These are phyloP conservation scores for Neodontobutis hainanensis DNA, from an alignment of 2,113 vertebrate species.

Conservation along the genomic window DNA sequence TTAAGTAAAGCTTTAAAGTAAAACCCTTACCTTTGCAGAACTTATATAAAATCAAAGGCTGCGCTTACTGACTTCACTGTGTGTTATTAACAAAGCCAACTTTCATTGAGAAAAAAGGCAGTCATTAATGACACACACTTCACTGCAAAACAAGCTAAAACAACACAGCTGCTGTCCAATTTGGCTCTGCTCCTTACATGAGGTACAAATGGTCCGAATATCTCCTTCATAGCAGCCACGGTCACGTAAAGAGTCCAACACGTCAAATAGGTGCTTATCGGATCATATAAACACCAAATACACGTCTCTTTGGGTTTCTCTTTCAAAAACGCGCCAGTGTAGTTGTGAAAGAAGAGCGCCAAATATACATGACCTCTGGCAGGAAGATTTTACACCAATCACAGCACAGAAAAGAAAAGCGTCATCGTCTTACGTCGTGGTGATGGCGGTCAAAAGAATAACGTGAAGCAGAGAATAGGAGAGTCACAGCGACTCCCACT, in stretches of 20 bases:
- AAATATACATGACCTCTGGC: slow-evolving; percentile 67
- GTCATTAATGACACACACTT: slow-evolving; percentile 9
- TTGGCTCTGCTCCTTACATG: not conserved
- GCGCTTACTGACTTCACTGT: not conserved
- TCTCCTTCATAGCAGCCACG: not conserved
- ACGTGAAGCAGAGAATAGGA: not conserved
- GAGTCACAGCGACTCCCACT: slow-evolving; percentile 36
- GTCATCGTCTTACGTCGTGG: slow-evolving; percentile 21
- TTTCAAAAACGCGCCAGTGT: slow-evolving; percentile 70
- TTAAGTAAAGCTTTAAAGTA: not conserved
- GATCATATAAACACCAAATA: not conserved
- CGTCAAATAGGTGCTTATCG: not conserved
- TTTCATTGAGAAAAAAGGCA: slow-evolving; percentile 12
- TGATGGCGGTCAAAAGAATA: slow-evolving; percentile 44
- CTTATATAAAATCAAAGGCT: not conserved
- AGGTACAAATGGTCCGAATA: slow-evolving; percentile 10
- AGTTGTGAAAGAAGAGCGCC: slow-evolving; percentile 68
- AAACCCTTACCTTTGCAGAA: slow-evolving; percentile 48
- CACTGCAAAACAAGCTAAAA: slow-evolving; percentile 52
- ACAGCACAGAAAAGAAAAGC: not conserved
- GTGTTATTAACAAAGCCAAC: not conserved
- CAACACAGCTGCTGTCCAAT: not conserved
- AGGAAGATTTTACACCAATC: slow-evolving; percentile 55
- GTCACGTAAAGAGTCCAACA: not conserved
- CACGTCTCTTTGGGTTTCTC: slow-evolving; percentile 16